A percentile compares a stretch with the other conserved stretches of the same genome.
phyloP scores from a whole-genome alignment of 2,888 invertebrate species.

The Spodoptera exigua region DNA sequence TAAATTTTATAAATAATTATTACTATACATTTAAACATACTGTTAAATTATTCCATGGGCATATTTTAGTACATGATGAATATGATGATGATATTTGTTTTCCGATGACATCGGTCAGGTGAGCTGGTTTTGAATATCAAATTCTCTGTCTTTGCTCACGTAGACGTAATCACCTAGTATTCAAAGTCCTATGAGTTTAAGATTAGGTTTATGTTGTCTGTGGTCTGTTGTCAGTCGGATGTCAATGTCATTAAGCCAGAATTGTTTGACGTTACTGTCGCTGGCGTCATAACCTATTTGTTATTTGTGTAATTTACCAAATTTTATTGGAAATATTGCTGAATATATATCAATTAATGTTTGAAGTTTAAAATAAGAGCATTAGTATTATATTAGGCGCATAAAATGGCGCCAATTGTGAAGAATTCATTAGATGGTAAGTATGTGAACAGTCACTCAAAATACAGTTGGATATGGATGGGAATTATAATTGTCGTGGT shows the following conservation, averaged over 20 bases:
- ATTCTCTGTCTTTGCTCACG: too few relatives aligned
- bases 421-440: conserved; percentile 66
- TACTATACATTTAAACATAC: too few relatives aligned
- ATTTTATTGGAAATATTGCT: conserved; percentile 6
- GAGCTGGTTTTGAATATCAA: too few relatives aligned
- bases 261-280: conserved; percentile 31
- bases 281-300: conserved; percentile 46
- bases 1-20: too few relatives aligned
- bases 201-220: not conserved
- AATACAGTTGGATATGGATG: not conserved
- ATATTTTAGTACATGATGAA: too few relatives aligned
- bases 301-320: not conserved
- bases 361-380: not conserved
- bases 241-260: not conserved
- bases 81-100: too few relatives aligned
- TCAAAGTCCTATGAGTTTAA: not conserved
- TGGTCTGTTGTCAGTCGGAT: not conserved
- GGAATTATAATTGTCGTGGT: not conserved
- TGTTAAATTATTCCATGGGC: too few relatives aligned
- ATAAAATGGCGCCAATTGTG: conserved; percentile 67
- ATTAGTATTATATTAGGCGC: conserved; percentile 4
- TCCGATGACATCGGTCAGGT: too few relatives aligned
- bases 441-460: conserved; percentile 8
- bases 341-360: not conserved
- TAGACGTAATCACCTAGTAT: too few relatives aligned